Evolutionary conservation across 2,888 invertebrate genomes (phyloP).

Genomic region (Drosophila diplacantha): DNA sequence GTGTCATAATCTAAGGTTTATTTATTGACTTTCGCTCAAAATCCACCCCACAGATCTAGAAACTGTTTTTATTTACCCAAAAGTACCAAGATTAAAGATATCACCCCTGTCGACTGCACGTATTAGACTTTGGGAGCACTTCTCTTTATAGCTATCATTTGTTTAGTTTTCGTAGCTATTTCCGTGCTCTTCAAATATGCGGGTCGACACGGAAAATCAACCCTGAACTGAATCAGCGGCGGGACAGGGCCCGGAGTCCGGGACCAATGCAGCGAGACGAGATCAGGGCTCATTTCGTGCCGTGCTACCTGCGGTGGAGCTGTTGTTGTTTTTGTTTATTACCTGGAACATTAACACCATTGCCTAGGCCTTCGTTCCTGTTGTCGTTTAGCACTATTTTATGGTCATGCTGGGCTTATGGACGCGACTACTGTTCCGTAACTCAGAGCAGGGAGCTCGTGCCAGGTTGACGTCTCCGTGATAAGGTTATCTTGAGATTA

Average conservation of each 20-base stretch:
- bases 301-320: constrained; percentile 1
- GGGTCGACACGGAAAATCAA: constrained; percentile 23
- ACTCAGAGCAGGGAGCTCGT: constrained; percentile 16
- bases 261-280: constrained; percentile 18
- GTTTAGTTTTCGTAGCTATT: constrained; percentile 23
- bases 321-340: constrained; percentile 13
- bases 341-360: constrained; percentile 28
- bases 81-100: constrained; percentile 28
- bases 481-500: constrained; percentile 30
- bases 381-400: constrained; percentile 21
- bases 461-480: constrained; percentile 27
- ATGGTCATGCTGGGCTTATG: constrained; percentile 24
- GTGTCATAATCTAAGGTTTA: background rate
- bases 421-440: constrained; percentile 13
- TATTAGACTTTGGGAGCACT: background rate
- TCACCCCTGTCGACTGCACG: constrained; percentile 1
- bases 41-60: background rate
- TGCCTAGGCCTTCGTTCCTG: background rate
- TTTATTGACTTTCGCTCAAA: background rate
- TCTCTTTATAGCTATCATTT: constrained; percentile 28
- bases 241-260: background rate
- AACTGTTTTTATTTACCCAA: constrained; percentile 8
- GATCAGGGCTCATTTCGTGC: constrained; percentile 1
- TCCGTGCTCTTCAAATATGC: constrained; percentile 25
- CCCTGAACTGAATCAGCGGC: constrained; percentile 7